Base-by-base conservation (phyloP, 2,888 invertebrate genomes). In the Drosophila basisetae region DNA sequence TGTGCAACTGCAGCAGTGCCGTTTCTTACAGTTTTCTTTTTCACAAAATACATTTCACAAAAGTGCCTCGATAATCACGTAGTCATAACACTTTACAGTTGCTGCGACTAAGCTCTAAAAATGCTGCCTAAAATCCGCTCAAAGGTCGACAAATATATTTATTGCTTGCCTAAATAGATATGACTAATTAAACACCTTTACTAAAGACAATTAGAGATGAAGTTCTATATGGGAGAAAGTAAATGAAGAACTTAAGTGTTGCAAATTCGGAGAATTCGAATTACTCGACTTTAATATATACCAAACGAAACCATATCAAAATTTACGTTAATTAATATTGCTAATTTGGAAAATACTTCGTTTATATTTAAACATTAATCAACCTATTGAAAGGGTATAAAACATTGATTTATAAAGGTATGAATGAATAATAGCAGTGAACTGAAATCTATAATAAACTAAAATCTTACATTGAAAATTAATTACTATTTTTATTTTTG, bases 1-100 rank as follows among this genome's bases (percentile, higher is more conserved):
- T 68, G 73, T 47, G 47, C 76, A 68, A 76, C 50, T 59, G 31
- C 67, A 56, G 77, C 77, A 76, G 25, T 72, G 77, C 77, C 72
- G 25, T 67, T 63, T 60, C 10, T 30, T 55, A 1, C 13, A 39
- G 6, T 63, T 63, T 25, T 31, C 25, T 37, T 63, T 53, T 53
- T 59, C 50, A 30, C 22, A 33, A 53, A 33, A 47, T 49, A 16
- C 30, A 33, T 58, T 53, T 63, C 28, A 11, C 25, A 22, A 62
- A 63, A 63, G 41, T 60, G 59, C 56, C 63, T 72, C 50, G n/a
- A 18, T 59, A 47, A 66, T 66, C 76, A 76, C 62, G 76, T 71
- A 63, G 22, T 28, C 33, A 16, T 11, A 35, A 53, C 41, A 65
- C 33, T 54, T 59, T 60, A n/a, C 49, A 9, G 16, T 6, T 2